Evolutionary conservation across 2,113 vertebrate genomes (phyloP).

Genomic region (Neotoma lepida): DNA sequence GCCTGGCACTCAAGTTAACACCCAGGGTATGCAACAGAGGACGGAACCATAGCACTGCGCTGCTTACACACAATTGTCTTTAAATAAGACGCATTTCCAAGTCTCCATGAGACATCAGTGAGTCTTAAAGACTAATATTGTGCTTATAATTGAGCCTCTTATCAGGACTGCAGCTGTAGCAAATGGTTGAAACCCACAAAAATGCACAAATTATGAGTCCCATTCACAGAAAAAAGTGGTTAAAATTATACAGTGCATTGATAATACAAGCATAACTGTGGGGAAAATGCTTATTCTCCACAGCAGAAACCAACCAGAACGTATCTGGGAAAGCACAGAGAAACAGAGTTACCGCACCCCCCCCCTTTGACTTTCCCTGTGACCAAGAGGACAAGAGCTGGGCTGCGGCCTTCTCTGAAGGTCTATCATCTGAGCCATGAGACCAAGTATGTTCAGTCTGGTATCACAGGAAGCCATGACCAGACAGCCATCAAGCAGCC

Average conservation of each 20-base stretch:
- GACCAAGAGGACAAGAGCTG: neutral
- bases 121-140: conserved; percentile 77
- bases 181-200: conserved; percentile 79
- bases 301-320: conserved; percentile 42
- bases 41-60: conserved; percentile 41
- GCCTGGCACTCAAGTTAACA: conserved; percentile 55
- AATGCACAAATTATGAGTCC: conserved; percentile 77
- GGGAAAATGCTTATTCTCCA: conserved; percentile 73
- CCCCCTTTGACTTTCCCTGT: neutral
- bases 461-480: neutral
- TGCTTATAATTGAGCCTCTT: conserved; percentile 78
- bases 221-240: conserved; percentile 74
- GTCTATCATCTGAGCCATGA: no score
- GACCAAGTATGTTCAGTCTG: neutral
- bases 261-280: conserved; percentile 68
- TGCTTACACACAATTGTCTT: conserved; percentile 76
- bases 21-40: neutral
- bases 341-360: neutral
- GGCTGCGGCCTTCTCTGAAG: fast-evolving
- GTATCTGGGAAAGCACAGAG: conserved; percentile 13
- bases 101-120: conserved; percentile 76
- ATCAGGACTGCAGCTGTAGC: conserved; percentile 80
- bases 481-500: neutral
- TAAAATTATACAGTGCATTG: conserved; percentile 75
- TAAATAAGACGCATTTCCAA: conserved; percentile 76